These are phyloP conservation scores for Ichneumoninae sp. DNA, from an alignment of 2,888 invertebrate genomes.

Conservation along the genomic window DNA sequence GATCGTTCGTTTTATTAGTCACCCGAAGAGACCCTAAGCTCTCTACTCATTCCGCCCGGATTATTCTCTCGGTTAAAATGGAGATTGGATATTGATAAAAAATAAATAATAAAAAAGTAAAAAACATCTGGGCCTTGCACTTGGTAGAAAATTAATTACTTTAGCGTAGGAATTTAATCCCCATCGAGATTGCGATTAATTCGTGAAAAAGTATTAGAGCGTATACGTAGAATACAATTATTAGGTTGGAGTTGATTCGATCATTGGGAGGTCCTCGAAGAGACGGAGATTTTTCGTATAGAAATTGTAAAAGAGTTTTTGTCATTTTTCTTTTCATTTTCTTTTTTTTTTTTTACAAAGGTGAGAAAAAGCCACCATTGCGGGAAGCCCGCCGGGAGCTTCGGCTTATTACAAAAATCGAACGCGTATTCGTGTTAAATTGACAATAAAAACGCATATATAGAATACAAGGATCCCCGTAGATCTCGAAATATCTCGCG, in stretches of 20 bases:
- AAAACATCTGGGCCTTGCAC: constrained; percentile 45
- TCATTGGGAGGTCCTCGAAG: constrained; percentile 41
- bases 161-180: constrained; percentile 32
- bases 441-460: constrained; percentile 44
- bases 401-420: constrained; percentile 63
- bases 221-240: constrained; percentile 54
- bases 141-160: constrained; percentile 52
- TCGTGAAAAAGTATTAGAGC: constrained; percentile 62
- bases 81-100: constrained; percentile 29
- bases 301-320: constrained; percentile 63
- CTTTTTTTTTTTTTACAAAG: constrained; percentile 50
- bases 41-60: constrained; percentile 23
- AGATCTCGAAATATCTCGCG: constrained; percentile 26
- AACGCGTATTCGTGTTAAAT: constrained; percentile 56
- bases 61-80: constrained; percentile 43
- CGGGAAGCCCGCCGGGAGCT: constrained; percentile 2
- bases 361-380: constrained; percentile 55
- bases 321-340: background rate
- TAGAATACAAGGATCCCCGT: constrained; percentile 32
- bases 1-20: constrained; percentile 59
- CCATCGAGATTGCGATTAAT: constrained; percentile 29
- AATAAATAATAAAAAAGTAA: constrained; percentile 42
- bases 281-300: constrained; percentile 55
- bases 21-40: constrained; percentile 44
- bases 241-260: constrained; percentile 41